Evolutionary conservation across 2,113 vertebrate species (phyloP).

Genomic region (Megaleporinus macrocephalus): DNA sequence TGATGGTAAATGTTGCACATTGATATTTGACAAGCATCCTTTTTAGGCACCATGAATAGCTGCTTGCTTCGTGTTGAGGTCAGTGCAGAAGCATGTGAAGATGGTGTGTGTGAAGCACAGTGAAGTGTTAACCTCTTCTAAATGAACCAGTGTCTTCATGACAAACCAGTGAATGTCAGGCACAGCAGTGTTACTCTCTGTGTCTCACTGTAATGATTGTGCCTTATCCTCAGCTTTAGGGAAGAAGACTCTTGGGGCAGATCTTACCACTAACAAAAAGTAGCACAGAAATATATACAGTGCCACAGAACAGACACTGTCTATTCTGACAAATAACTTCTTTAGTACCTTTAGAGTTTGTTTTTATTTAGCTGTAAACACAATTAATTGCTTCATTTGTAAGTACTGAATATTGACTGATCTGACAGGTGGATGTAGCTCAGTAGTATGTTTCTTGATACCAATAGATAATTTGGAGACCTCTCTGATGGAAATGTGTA

Average conservation of each 20-base stretch:
- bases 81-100: not conserved
- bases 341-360: not conserved
- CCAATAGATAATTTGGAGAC: too few relatives aligned
- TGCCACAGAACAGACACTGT: not conserved
- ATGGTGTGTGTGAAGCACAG: not conserved
- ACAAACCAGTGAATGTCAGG: constrained; percentile 6
- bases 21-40: constrained; percentile 20
- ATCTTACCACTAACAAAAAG: not conserved
- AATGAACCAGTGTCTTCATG: not conserved
- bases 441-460: too few relatives aligned
- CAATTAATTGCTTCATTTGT: too few relatives aligned
- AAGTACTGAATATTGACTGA: too few relatives aligned
- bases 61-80: not conserved
- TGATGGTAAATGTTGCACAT: not conserved
- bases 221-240: not conserved
- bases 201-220: not conserved
- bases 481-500: too few relatives aligned
- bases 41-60: constrained; percentile 10
- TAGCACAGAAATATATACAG: not conserved
- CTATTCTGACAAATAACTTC: not conserved
- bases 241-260: not conserved
- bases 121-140: constrained; percentile 14
- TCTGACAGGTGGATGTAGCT: not conserved
- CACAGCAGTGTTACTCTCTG: not conserved
- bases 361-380: not conserved